phyloP scores from a whole-genome alignment of 2,888 invertebrate species.

The Taphrorychus bicolor region DNA sequence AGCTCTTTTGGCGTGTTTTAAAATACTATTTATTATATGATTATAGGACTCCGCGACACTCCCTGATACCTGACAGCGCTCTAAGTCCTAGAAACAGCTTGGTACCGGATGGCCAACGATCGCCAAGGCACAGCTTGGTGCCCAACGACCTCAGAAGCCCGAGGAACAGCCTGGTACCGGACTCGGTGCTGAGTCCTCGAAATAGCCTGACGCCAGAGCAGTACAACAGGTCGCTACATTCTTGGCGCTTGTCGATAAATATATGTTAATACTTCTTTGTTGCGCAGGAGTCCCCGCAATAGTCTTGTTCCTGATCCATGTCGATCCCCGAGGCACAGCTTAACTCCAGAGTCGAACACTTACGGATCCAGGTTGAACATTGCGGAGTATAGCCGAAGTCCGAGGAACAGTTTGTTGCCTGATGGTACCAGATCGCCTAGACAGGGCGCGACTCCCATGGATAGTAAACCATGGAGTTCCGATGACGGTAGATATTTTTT shows the following conservation, averaged over 20 bases:
- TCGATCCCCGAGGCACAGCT: constrained; percentile 69
- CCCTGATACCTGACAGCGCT: constrained; percentile 64
- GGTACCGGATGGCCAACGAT: constrained; percentile 65
- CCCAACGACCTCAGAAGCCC: constrained; percentile 70
- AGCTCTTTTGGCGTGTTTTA: too few species aligned
- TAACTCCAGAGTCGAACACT: constrained; percentile 65
- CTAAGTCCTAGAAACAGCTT: constrained; percentile 68
- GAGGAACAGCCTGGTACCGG: constrained; percentile 59
- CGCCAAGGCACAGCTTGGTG: constrained; percentile 64
- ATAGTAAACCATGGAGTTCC: constrained; percentile 66
- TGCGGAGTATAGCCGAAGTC: constrained; percentile 60
- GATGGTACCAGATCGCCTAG: constrained; percentile 60
- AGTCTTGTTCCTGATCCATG: constrained; percentile 65
- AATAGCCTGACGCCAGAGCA: constrained; percentile 64
- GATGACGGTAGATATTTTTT: constrained; percentile 59
- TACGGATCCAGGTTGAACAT: constrained; percentile 58
- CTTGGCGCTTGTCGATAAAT: too few species aligned
- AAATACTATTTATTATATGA: not conserved
- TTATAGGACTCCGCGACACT: constrained; percentile 61
- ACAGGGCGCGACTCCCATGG: constrained; percentile 68
- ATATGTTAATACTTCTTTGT: too few species aligned
- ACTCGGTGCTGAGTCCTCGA: constrained; percentile 59
- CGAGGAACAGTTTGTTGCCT: constrained; percentile 65
- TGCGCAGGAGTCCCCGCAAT: constrained; percentile 62
- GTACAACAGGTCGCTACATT: constrained; percentile 56